phyloP scores from a whole-genome alignment of 2,888 invertebrate genomes.

The Drosophila siamana region DNA sequence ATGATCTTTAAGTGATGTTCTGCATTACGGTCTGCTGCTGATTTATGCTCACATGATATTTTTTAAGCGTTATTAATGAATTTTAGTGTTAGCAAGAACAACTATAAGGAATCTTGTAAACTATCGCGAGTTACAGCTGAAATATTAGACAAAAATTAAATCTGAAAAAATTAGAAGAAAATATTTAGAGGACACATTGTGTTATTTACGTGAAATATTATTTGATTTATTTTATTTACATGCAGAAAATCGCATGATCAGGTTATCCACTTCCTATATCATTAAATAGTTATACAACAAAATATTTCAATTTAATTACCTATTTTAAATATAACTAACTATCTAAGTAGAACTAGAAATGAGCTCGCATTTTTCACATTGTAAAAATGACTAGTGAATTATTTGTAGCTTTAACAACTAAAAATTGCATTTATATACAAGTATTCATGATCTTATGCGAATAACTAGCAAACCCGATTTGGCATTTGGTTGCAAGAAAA shows the following conservation, averaged over 20 bases:
- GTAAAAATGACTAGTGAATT: slow-evolving; percentile 83
- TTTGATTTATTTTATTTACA: slow-evolving; percentile 48
- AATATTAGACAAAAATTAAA: no score
- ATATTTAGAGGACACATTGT: no score
- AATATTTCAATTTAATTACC: slow-evolving; percentile 26
- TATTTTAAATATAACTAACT: slow-evolving; percentile 47
- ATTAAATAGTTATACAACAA: slow-evolving; percentile 11
- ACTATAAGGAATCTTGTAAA: no score
- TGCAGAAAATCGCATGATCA: slow-evolving; percentile 39
- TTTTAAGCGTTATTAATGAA: no score
- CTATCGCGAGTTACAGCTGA: no score
- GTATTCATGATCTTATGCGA: slow-evolving; percentile 13
- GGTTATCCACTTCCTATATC: slow-evolving; percentile 58
- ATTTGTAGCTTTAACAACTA: slow-evolving; percentile 63
- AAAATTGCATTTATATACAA: slow-evolving; percentile 55
- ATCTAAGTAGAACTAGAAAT: slow-evolving; percentile 67
- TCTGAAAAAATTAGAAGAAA: no score
- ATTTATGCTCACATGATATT: no score
- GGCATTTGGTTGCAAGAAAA: slow-evolving; percentile 68
- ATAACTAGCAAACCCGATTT: slow-evolving; percentile 73
- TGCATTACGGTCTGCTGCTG: no score
- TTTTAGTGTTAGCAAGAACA: no score
- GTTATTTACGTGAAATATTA: slow-evolving; percentile 14
- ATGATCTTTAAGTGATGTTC: no score
- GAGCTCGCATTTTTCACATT: slow-evolving; percentile 82